Conservation (phyloP, 2,888 invertebrate species). For the Lysandra bellargus region DNA sequence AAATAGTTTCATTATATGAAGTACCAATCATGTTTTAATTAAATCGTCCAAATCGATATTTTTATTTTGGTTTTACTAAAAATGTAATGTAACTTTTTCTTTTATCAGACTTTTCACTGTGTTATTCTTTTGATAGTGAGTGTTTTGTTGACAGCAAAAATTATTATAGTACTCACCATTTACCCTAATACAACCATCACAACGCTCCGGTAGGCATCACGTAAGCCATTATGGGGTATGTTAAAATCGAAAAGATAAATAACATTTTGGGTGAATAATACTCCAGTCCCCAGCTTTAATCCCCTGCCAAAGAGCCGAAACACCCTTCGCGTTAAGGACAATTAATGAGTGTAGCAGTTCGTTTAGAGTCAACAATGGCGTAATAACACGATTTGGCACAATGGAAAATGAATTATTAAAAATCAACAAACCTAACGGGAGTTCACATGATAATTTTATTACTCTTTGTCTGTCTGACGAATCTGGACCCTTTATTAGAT, state of each 20-base stretch:
- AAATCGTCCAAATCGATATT: background rate
- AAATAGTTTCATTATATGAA: no score
- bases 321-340: slow-evolving; percentile 68
- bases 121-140: background rate
- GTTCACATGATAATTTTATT: slow-evolving; percentile 47
- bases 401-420: slow-evolving; percentile 63
- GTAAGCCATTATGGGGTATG: slow-evolving; percentile 32
- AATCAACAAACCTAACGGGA: slow-evolving; percentile 55
- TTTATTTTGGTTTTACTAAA: background rate
- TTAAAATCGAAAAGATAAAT: slow-evolving; percentile 60
- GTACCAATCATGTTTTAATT: no score
- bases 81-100: background rate
- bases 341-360: slow-evolving; percentile 74
- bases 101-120: background rate
- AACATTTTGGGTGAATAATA: slow-evolving; percentile 71
- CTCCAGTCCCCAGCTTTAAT: slow-evolving; percentile 59
- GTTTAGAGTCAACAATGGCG: slow-evolving; percentile 69
- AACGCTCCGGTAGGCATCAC: slow-evolving; percentile 20
- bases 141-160: slow-evolving; percentile 7
- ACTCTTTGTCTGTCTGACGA: slow-evolving; percentile 39
- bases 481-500: slow-evolving; percentile 38
- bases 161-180: slow-evolving; percentile 22
- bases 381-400: slow-evolving; percentile 68
- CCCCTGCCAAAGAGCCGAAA: slow-evolving; percentile 56
- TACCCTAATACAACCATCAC: slow-evolving; percentile 22